These are phyloP conservation scores for Venusia cambrica DNA, from an alignment of 2,888 invertebrate species.

Conservation along the genomic window DNA sequence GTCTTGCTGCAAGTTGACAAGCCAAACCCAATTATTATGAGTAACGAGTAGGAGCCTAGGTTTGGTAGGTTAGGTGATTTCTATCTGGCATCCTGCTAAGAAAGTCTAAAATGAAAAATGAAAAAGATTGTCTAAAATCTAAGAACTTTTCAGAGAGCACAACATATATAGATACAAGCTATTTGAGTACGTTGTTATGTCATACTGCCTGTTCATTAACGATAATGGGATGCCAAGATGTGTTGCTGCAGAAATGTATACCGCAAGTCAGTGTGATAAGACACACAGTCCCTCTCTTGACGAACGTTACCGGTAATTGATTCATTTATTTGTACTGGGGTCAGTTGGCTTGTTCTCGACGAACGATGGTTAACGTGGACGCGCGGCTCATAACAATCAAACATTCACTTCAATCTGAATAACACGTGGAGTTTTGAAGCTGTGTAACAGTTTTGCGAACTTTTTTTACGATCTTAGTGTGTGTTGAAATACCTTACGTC, in stretches of 20 bases:
- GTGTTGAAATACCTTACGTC: too few species aligned
- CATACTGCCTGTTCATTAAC: conserved; percentile 32
- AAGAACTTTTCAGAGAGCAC: too few species aligned
- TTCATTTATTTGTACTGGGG: conserved; percentile 23
- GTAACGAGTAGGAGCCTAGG: too few species aligned
- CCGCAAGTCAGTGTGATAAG: conserved; percentile 21
- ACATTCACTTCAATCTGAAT: conserved; percentile 1
- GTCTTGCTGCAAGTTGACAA: too few species aligned
- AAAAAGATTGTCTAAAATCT: too few species aligned
- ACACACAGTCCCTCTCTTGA: conserved; percentile 13
- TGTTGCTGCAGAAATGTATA: conserved; percentile 24
- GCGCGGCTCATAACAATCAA: conserved; percentile 5
- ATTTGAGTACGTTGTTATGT: conserved; percentile 29
- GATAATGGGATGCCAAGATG: conserved; percentile 32
- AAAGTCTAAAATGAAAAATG: too few species aligned
- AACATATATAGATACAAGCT: too few species aligned
- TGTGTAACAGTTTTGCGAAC: conserved; percentile 6
- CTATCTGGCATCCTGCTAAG: too few species aligned
- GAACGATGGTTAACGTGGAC: conserved; percentile 13
- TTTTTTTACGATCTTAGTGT: too few species aligned
- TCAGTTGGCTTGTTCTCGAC: conserved; percentile 20
- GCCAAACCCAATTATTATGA: too few species aligned
- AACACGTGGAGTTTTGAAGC: conserved; percentile 13
- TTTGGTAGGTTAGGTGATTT: too few species aligned
- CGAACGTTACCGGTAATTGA: conserved; percentile 22